Evolutionary conservation across 2,797 vertebrate genomes (phyloP), one percentile per base, ranked within the genome.

Genomic region (Manis javanica): DNA sequence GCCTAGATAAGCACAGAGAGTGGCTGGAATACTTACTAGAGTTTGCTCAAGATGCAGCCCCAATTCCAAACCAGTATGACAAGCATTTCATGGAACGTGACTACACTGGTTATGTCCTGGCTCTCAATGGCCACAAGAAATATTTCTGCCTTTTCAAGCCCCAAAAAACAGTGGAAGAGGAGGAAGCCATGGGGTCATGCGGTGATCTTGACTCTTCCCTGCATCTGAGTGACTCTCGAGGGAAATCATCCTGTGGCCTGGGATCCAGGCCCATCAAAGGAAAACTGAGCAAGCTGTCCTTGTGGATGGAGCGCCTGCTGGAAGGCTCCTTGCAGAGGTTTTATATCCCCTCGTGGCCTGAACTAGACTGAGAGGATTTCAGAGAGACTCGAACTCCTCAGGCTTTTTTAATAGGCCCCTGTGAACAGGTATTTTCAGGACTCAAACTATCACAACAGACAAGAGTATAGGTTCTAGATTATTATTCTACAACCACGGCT

Each of bases 131-230:
- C 71, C 99, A 99, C 98, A 99, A 99, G 98, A 99, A 99, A 85
- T 99, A 99, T 98, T 99, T 99, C 92, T 99, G 99, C 96, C 99
- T 99, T 71, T 99, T 99, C 95, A 99, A 99, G 98, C 99, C 99
- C 0, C 98, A 98, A 74, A 98, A 97, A 46, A 95, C 96, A 0
- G 97, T 98, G 4, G 99, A 99, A 4, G 99, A 99, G 4, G 99
- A 99, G 59, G 97, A 96, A 59, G 68, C 96, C 39, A 0, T 94
- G 91, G 98, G 97, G 49, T 95, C 94, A 0, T 98, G 98, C 0
- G 75, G 98, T 10, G 98, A 98, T 81, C 98, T 98, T 0, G 95
- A 99, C 37, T 97, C 98, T 53, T 96, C 97, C 0, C 92, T 98
- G 29, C 98, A 97, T 2, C 83, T 89, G 0, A 98, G 99, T 0